Evolutionary conservation across 2,113 vertebrate species (phyloP), one percentile per base, ranked within the genome.

Genomic region (Istiophorus platypterus): DNA sequence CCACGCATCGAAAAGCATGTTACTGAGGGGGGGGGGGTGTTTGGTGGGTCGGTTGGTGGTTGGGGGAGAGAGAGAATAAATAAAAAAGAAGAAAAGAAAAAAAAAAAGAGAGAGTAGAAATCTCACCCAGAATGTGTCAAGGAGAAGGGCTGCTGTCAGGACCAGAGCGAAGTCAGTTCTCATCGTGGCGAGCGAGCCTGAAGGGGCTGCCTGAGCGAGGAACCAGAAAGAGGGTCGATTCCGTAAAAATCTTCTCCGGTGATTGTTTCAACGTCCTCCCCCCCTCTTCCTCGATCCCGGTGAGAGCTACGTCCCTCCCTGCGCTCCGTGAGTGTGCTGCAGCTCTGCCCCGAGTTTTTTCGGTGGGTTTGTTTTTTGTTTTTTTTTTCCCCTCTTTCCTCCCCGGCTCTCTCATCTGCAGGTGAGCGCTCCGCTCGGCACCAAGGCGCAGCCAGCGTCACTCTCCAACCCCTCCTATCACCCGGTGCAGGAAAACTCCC

Each of bases 371-470:
- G n/a, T n/a, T n/a, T n/a, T n/a, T n/a, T n/a, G n/a, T n/a, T n/a
- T n/a, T n/a, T n/a, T n/a, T n/a, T n/a, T n/a, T n/a, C n/a, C n/a
- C n/a, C n/a, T n/a, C n/a, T n/a, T n/a, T n/a, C n/a, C n/a, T 88
- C 85, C 77, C 82, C 85, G 89, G 82, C 88, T 91, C 92, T 92
- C 86, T 91, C 89, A 82, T 93, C 89, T 94, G 94, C 93, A 95
- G 94, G 94, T 95, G 93, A 94, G 93, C 90, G 92, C 91, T 94
- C 86, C 82, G 92, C 94, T 94, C 94, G 84, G 93, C 94, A 91
- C 91, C 91, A 86, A 92, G 92, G 93, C 91, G 93, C 94, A 92
- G 92, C 87, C 89, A 86, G 93, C 93, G 94, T 95, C 94, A 94
- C 93, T 86, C 91, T 77, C 74, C 94, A 82, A 93, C 91, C 93